phyloP scores from a whole-genome alignment of 2,113 vertebrate genomes.

The human region DNA sequence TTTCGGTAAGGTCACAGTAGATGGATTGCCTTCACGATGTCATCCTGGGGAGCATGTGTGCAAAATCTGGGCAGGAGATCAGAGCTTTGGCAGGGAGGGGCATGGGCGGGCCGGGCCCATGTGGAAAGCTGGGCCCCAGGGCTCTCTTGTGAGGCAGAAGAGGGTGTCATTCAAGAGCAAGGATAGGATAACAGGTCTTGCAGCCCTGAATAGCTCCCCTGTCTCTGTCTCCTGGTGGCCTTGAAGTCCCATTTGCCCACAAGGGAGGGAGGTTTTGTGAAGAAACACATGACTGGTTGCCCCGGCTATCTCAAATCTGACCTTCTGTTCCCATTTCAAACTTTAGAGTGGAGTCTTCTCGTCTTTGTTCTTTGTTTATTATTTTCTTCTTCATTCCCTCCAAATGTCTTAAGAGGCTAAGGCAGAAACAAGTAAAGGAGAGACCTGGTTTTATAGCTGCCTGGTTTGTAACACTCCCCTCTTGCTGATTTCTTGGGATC shows the following conservation, averaged over 20 bases:
- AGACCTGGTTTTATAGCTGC: background rate
- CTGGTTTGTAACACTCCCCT: background rate
- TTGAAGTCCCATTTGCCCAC: background rate
- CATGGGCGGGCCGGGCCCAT: rapidly evolving
- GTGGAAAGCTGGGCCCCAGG: background rate
- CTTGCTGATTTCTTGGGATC: background rate
- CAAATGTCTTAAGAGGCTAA: background rate
- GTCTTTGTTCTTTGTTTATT: background rate
- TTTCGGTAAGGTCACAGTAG: background rate
- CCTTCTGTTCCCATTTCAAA: constrained; percentile 55
- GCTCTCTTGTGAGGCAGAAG: background rate
- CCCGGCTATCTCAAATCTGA: constrained; percentile 32
- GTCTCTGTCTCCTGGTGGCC: background rate
- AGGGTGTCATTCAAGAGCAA: background rate
- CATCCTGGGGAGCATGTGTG: background rate
- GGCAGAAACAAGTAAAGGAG: background rate
- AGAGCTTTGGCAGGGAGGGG: background rate
- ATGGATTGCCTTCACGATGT: background rate
- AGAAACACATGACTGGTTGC: background rate
- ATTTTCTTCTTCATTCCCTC: background rate
- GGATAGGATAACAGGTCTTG: background rate
- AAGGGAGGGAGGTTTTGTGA: background rate
- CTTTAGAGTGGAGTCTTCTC: constrained; percentile 15
- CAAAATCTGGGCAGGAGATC: constrained; percentile 21
- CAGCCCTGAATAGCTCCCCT: background rate